Evolutionary conservation across 2,797 vertebrate genomes (phyloP).

Genomic region (Danio jaintianensis): DNA sequence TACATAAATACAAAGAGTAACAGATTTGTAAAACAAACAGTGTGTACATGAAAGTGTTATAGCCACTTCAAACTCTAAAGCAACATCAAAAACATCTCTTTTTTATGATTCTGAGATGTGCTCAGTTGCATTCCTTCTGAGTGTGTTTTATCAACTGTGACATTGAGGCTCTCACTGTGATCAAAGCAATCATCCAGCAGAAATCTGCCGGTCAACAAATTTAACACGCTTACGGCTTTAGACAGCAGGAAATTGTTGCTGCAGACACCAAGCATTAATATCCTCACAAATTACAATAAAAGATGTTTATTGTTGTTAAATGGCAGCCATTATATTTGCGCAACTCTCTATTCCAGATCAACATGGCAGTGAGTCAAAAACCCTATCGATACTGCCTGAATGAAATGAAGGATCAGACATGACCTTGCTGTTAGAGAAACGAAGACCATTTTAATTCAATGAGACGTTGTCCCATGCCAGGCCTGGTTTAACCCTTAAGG

Average conservation of each 20-base stretch:
- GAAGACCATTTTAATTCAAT: constrained; percentile 13
- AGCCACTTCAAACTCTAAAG: constrained; percentile 11
- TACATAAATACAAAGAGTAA: background rate
- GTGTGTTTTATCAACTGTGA: constrained; percentile 22
- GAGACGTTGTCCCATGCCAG: constrained; percentile 1
- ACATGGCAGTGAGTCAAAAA: background rate
- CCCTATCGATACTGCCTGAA: background rate
- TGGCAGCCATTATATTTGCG: background rate
- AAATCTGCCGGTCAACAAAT: constrained; percentile 21
- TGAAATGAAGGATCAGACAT: background rate
- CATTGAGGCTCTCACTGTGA: constrained; percentile 17
- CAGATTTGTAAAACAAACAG: background rate
- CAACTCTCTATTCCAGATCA: background rate
- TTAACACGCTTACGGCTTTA: constrained; percentile 3
- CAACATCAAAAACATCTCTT: background rate
- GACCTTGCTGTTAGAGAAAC: constrained; percentile 15
- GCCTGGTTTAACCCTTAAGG: constrained; percentile 25
- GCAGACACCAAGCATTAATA: background rate
- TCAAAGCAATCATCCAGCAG: constrained; percentile 24
- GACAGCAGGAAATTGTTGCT: background rate
- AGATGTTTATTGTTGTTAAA: background rate
- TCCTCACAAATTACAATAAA: background rate
- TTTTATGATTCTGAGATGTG: background rate
- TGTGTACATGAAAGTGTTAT: background rate
- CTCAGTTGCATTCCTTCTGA: background rate